Conservation (phyloP, 2,888 invertebrate genomes). For the Sinotaia quadrata region DNA sequence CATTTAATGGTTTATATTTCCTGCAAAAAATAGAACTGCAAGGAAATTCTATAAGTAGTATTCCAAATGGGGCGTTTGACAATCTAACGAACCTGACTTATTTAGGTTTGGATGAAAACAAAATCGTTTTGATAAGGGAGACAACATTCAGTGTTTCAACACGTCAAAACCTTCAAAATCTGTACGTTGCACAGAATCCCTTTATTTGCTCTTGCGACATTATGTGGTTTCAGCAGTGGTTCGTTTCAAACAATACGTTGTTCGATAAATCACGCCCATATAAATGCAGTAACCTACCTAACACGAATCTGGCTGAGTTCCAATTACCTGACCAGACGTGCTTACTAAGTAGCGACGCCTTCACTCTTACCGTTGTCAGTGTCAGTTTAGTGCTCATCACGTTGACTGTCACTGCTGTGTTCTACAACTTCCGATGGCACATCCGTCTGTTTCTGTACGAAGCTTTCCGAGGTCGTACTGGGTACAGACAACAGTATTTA, state of each 20-base stretch:
- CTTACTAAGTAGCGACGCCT: constrained; percentile 12
- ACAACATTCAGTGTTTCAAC: constrained; percentile 29
- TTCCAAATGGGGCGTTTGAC: constrained; percentile 32
- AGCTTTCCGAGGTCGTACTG: constrained; percentile 39
- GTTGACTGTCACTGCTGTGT: constrained; percentile 42
- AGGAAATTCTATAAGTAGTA: constrained; percentile 14
- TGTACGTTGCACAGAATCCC: constrained; percentile 77
- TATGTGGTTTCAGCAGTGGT: constrained; percentile 41
- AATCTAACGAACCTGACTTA: neutral
- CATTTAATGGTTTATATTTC: neutral
- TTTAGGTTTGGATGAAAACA: constrained; percentile 28
- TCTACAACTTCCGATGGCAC: constrained; percentile 76
- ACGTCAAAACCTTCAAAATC: constrained; percentile 50
- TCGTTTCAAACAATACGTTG: neutral
- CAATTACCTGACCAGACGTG: constrained; percentile 26
- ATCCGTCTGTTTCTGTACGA: constrained; percentile 74
- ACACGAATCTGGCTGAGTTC: neutral
- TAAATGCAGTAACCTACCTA: constrained; percentile 8
- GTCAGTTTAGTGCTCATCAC: constrained; percentile 31
- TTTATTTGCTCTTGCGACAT: constrained; percentile 78
- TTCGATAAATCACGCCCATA: constrained; percentile 21
- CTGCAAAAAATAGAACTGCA: constrained; percentile 2
- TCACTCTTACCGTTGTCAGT: constrained; percentile 14
- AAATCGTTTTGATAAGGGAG: constrained; percentile 30
- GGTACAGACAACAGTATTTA: too few relatives aligned